Conservation (phyloP, 2,888 invertebrate genomes). For the Torymus aiolomorphi region DNA sequence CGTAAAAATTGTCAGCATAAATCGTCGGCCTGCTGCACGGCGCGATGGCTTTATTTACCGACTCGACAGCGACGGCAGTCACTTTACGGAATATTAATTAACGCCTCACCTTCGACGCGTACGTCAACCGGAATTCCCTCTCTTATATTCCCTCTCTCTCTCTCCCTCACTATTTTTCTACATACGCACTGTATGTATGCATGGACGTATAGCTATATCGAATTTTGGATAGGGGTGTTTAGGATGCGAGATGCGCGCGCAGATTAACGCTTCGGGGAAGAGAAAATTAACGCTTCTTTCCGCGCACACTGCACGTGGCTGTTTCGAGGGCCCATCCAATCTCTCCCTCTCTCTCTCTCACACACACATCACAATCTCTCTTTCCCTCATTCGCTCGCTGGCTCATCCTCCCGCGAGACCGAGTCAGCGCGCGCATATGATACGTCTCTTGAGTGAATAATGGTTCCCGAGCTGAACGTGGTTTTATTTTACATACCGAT, state of each 20-base stretch:
- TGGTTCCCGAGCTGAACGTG: background rate
- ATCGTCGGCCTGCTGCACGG: constrained; percentile 19
- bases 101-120: constrained; percentile 12
- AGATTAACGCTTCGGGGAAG: background rate
- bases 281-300: background rate
- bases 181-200: no score
- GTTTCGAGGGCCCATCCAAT: no score
- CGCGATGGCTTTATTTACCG: constrained; percentile 51
- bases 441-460: constrained; percentile 5
- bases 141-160: no score
- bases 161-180: no score
- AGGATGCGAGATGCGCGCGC: constrained; percentile 2
- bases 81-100: constrained; percentile 52
- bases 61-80: constrained; percentile 27
- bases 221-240: background rate
- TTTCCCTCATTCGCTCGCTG: no score
- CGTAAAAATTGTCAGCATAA: constrained; percentile 53
- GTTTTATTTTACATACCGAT: no score
- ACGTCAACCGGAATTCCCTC: background rate
- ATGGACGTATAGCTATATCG: no score
- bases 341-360: no score
- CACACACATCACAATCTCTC: no score
- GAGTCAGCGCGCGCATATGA: background rate
- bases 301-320: no score
- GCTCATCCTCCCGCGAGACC: background rate